phyloP scores from a whole-genome alignment of 2,113 vertebrate species.

The Haemorhous mexicanus region DNA sequence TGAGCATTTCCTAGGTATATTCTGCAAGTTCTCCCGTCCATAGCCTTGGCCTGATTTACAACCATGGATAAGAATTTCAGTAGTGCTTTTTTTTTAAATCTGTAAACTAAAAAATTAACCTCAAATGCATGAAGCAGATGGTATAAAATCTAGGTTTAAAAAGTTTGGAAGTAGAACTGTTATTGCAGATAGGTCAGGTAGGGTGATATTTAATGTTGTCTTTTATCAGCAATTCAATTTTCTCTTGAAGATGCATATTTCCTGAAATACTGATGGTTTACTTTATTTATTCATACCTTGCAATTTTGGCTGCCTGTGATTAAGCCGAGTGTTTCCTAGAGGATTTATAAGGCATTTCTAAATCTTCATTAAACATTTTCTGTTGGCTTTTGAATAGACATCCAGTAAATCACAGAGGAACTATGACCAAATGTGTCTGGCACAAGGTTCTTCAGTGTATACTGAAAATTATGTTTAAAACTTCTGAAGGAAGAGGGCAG shows the following conservation, averaged over 20 bases:
- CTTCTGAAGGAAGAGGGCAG: background rate
- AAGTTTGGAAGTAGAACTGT: background rate
- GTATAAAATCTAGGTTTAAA: background rate
- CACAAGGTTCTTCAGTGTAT: background rate
- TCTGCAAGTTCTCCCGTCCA: background rate
- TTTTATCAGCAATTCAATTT: background rate
- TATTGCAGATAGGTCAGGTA: background rate
- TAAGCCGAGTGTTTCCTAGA: background rate
- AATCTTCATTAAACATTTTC: background rate
- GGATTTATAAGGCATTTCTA: background rate
- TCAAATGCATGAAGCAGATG: background rate
- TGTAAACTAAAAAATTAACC: background rate
- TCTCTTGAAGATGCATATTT: background rate
- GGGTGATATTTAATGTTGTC: background rate
- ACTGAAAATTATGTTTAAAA: background rate
- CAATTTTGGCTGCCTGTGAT: background rate
- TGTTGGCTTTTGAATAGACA: background rate
- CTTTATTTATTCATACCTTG: slow-evolving; percentile 23
- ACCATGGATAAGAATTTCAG: background rate
- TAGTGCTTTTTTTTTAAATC: background rate
- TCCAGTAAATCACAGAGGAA: background rate
- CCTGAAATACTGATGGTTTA: background rate
- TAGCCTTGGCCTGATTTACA: background rate
- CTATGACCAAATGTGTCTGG: background rate
- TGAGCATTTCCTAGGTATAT: background rate